Base-by-base conservation (phyloP, 1,140 invertebrate species). In the Drosophila yakuba region DNA sequence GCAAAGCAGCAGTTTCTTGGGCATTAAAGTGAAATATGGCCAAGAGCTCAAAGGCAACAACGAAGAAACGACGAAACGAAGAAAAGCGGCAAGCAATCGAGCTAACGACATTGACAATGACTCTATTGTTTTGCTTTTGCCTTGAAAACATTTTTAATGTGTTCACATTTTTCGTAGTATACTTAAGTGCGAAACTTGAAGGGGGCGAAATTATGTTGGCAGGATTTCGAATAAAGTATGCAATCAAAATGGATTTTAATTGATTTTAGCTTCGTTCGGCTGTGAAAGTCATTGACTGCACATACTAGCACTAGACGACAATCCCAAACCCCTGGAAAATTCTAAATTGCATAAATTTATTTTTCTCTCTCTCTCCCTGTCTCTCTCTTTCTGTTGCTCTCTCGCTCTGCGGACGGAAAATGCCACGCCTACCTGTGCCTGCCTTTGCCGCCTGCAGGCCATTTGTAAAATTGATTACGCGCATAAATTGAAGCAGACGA, bases 401-500 rank as follows among this genome's bases (percentile, higher is more conserved):
- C 14, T 20, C 32, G 38, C 15, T 25, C 50, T 39, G 25, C 48
- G 35, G 47, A 58, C 59, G 64, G 60, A 52, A 61, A 71, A 44
- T 77, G 80, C 76, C 80, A 84, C 80, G 80, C 80, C 82, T 77
- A 76, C 67, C 77, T 17, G 17, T 17, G 54, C 81, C 73, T 74
- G 51, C 35, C 51, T 74, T 57, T 44, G 71, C 69, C 84, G 71
- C 69, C 84, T 89, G 80, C 73, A 76, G 84, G 84, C 84, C 80
- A 89, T 89, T 89, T 89, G 84, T 89, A 89, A 89, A 89, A 89
- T 89, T 89, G 84, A 89, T 89, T 89, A 89, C 80, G 84, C 80
- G 84, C 84, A 89, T 89, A 89, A 89, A 89, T 89, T 89, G 84
- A 89, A 84, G 84, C 85, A 89, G 84, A 84, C 84, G 77, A 78